Evolutionary conservation across 2,797 vertebrate genomes (phyloP).

Genomic region (Phaenicophaeus curvirostris): DNA sequence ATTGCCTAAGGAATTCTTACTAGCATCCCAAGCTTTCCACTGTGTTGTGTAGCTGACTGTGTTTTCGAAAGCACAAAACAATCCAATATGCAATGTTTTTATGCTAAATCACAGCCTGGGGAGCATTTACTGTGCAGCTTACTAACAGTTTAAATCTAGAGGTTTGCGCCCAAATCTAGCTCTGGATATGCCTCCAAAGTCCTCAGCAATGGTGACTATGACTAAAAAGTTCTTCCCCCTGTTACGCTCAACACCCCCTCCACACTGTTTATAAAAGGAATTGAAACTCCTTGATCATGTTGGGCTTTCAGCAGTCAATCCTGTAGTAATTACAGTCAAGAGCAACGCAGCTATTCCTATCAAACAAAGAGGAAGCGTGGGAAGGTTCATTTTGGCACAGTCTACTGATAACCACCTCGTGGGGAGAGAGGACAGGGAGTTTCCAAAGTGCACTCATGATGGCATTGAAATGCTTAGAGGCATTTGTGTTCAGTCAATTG

Average conservation of each 20-base stretch:
- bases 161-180: not conserved
- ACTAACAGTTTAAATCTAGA: not conserved
- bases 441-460: not conserved
- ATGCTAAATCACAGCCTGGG: not conserved
- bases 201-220: not conserved
- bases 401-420: not conserved
- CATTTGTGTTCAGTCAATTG: not conserved
- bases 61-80: not conserved
- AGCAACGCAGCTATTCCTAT: not conserved
- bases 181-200: not conserved
- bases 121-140: not conserved
- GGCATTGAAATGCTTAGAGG: not conserved
- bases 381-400: not conserved
- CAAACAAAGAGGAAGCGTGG: not conserved
- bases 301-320: not conserved
- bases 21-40: not conserved
- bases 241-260: not conserved
- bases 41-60: not conserved
- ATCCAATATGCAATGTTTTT: not conserved
- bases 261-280: not conserved
- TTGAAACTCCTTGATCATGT: not conserved
- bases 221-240: not conserved
- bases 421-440: not conserved
- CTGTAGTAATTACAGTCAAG: not conserved
- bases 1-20: not conserved